These are phyloP conservation scores for Protonibea diacanthus DNA, from an alignment of 2,797 vertebrate species.

Conservation along the genomic window DNA sequence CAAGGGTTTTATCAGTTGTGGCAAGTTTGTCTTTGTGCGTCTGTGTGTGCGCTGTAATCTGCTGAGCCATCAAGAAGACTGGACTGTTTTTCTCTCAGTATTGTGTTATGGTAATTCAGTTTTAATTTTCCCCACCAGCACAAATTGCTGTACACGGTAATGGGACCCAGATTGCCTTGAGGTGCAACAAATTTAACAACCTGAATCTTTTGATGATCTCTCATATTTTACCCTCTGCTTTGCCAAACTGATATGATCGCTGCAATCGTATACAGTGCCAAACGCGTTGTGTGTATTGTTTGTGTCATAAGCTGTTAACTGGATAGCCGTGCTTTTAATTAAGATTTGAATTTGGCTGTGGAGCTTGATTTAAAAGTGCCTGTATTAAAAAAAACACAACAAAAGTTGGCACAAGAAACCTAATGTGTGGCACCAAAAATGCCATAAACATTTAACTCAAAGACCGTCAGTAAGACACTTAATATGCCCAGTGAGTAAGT, in stretches of 20 bases:
- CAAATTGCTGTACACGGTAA: constrained; percentile 28
- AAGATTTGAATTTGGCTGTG: constrained; percentile 43
- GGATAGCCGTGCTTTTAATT: constrained; percentile 48
- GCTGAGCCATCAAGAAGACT: constrained; percentile 40
- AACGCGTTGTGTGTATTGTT: constrained; percentile 16
- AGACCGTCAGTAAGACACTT: background rate
- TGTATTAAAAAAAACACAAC: constrained; percentile 22
- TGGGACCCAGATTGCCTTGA: constrained; percentile 15
- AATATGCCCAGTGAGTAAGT: background rate
- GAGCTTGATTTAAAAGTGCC: constrained; percentile 31
- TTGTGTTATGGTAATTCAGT: constrained; percentile 34
- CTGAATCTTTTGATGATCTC: constrained; percentile 25
- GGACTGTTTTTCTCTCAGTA: constrained; percentile 14
- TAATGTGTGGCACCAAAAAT: constrained; percentile 26
- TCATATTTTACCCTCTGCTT: constrained; percentile 25
- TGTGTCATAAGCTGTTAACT: constrained; percentile 28
- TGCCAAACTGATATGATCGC: constrained; percentile 14
- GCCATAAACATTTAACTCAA: constrained; percentile 12
- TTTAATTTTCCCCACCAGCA: constrained; percentile 40
- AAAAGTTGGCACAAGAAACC: background rate
- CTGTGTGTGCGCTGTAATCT: background rate
- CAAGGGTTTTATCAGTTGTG: background rate
- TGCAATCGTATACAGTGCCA: background rate
- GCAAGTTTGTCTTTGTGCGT: background rate
- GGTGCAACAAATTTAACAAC: constrained; percentile 36